Evolutionary conservation across 1,140 invertebrate species (phyloP).

Genomic region (Zaprionus vittiger): DNA sequence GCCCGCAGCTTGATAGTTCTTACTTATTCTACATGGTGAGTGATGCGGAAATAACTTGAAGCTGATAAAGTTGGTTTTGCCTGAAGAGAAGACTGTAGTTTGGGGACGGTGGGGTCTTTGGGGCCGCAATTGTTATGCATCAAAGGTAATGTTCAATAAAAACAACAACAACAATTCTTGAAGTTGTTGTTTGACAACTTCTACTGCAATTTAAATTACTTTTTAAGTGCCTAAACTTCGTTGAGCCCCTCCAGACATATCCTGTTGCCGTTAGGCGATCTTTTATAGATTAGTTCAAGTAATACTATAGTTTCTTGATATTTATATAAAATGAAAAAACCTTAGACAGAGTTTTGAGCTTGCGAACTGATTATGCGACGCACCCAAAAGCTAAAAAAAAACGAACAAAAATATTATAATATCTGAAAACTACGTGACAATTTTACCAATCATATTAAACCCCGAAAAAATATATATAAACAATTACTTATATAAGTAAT

Average conservation of each 20-base stretch:
- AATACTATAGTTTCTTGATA: background rate
- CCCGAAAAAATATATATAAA: conserved; percentile 25
- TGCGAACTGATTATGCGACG: conserved; percentile 5
- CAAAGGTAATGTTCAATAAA: conserved; percentile 43
- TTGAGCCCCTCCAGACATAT: conserved; percentile 18
- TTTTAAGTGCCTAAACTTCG: conserved; percentile 28
- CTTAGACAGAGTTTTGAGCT: background rate
- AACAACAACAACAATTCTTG: conserved; percentile 28
- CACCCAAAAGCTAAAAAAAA: conserved; percentile 26
- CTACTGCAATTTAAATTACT: conserved; percentile 50
- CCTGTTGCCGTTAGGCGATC: conserved; percentile 27
- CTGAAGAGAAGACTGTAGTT: background rate
- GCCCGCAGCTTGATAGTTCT: conserved; percentile 46
- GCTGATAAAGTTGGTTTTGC: conserved; percentile 38
- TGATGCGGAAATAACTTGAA: conserved; percentile 45
- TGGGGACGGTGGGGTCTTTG: background rate
- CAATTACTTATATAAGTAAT: conserved; percentile 49
- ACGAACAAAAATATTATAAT: background rate
- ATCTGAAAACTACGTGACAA: conserved; percentile 32
- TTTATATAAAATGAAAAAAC: background rate
- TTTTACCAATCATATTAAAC: conserved; percentile 39
- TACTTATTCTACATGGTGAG: conserved; percentile 5
- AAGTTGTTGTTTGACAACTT: conserved; percentile 26
- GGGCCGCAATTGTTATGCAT: conserved; percentile 49
- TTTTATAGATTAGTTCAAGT: background rate